Base-by-base conservation (phyloP, 2,888 invertebrate species). In the Dasysyrphus albostriatus region DNA sequence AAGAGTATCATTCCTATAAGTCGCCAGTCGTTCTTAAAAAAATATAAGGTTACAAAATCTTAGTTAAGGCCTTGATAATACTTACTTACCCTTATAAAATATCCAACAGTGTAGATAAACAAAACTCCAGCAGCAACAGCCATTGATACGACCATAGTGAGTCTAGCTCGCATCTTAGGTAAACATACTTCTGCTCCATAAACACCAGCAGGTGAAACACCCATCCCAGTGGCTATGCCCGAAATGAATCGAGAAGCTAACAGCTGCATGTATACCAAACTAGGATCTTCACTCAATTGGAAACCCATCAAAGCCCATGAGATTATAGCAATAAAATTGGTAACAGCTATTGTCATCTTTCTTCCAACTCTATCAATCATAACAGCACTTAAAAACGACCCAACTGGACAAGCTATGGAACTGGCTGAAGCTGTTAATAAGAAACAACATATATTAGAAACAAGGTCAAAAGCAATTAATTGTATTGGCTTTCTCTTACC, bases 121-220 rank as follows among this genome's bases (percentile, higher is more conserved):
- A 96, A 91, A 5, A 96, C 94, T 1, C 96, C 96, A 6, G 94
- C 80, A 0, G 96, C 94, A 70, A 95, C 94, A 0, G 95, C 94
- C 79, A 95, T 91, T 0, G 95, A 94, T 7, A 95, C 94, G 4
- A 93, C 94, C 19, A 95, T 94, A n/a, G 95, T 93, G 59, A 96
- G 93, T 69, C 95, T 93, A 0, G 96, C 95, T 88, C 96, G 93
- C 65, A 95, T 94, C 88, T 93, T 94, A 0, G 95, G 96, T 87
- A 92, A 88, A 65, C 92, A 92, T n/a, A 93, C 91, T 88, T 93
- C 93, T 1, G 93, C 93, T 1, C 92, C 92, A 88, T 93, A 93
- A 3, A 93, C 92, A 3, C 92, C 92, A 2, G 91, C 88, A 0
- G 93, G 93, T 3, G 92, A 91, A 82, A 91, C 91, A 1, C 90